phyloP scores from a whole-genome alignment of 1,140 invertebrate species.

The Ceratosolen solmsi region DNA sequence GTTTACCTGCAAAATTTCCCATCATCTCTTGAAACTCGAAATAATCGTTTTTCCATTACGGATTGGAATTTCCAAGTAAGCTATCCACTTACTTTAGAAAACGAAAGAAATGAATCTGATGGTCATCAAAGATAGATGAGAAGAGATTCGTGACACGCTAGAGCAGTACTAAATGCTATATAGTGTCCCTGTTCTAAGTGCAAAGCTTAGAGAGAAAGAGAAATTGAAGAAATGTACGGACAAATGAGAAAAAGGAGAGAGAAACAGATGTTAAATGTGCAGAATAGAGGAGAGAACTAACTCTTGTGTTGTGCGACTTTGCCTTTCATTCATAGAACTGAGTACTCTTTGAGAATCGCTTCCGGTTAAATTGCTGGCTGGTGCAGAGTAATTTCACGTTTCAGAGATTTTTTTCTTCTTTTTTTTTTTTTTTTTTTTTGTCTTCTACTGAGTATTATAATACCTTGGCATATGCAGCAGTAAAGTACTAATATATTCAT shows the following conservation, averaged over 20 bases:
- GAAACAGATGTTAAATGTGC: conserved; percentile 18
- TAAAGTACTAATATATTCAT: background rate
- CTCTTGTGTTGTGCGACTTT: conserved; percentile 49
- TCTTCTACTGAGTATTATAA: conserved; percentile 4
- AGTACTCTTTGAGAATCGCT: conserved; percentile 58
- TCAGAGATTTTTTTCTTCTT: conserved; percentile 29
- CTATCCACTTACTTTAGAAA: conserved; percentile 63
- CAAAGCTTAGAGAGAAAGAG: background rate
- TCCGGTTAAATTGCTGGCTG: conserved; percentile 60
- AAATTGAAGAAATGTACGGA: conserved; percentile 30
- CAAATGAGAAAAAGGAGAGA: conserved; percentile 38
- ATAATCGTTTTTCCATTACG: conserved; percentile 26
- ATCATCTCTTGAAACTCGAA: background rate
- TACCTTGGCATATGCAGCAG: background rate
- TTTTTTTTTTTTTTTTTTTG: conserved; percentile 2
- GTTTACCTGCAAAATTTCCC: background rate
- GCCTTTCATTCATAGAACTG: conserved; percentile 52
- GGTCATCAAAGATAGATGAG: conserved; percentile 69
- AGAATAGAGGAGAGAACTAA: conserved; percentile 45
- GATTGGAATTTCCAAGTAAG: conserved; percentile 50
- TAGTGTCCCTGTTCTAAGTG: background rate
- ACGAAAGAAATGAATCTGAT: conserved; percentile 56
- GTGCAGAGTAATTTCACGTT: conserved; percentile 52
- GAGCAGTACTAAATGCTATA: conserved; percentile 43
- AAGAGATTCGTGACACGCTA: conserved; percentile 67